A percentile compares a stretch with the other conserved stretches of the same genome.
Conservation (phyloP, 23 tunicate species). For the Halocynthia roretzi region DNA sequence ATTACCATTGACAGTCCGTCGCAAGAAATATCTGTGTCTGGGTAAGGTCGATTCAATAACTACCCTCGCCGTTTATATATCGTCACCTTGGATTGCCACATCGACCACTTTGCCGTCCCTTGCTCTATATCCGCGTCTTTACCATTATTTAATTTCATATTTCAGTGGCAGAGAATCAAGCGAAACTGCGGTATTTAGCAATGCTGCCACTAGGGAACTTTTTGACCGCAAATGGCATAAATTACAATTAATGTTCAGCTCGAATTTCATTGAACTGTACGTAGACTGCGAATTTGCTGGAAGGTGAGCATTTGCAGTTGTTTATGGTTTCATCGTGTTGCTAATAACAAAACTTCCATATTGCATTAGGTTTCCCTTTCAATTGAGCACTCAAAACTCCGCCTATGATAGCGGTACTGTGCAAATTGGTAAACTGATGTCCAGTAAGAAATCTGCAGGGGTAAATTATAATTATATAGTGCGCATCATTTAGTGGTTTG, state of each 20-base stretch:
- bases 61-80: neutral
- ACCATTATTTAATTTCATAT: neutral
- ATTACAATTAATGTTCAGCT: conserved; percentile 2
- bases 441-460: conserved; percentile 14
- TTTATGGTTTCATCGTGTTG: neutral
- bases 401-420: conserved; percentile 3
- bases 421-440: conserved; percentile 8
- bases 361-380: neutral
- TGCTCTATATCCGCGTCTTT: neutral
- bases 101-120: neutral
- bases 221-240: neutral
- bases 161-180: neutral
- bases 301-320: neutral
- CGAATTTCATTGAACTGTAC: neutral
- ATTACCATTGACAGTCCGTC: neutral
- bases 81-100: neutral
- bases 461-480: neutral
- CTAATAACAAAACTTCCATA: neutral
- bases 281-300: neutral
- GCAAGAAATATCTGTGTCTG: neutral
- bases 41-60: neutral
- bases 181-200: conserved; percentile 1
- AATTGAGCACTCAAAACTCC: neutral
- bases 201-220: neutral
- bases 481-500: neutral